phyloP scores from a whole-genome alignment of 2,888 invertebrate genomes.

The Acrobasis repandana region DNA sequence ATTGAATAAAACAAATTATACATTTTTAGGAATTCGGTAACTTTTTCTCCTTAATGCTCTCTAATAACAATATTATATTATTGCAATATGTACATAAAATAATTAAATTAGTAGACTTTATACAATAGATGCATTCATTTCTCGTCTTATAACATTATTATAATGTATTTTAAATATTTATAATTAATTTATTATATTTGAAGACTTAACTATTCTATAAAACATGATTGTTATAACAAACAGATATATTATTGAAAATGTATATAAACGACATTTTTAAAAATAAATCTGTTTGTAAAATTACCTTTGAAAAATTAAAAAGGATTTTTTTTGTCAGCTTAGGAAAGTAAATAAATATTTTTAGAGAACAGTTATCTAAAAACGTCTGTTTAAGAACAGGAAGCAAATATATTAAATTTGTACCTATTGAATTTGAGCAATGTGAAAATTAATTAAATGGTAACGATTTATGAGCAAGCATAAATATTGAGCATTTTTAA shows the following conservation, averaged over 20 bases:
- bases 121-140: conserved; percentile 8
- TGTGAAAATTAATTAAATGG: background rate
- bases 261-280: too few relatives aligned
- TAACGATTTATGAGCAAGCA: background rate
- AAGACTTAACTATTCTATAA: background rate
- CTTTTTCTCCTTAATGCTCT: conserved; percentile 27
- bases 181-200: background rate
- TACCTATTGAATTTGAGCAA: background rate
- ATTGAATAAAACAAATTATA: conserved; percentile 1
- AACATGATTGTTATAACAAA: background rate
- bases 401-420: too few relatives aligned
- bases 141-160: conserved; percentile 3
- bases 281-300: too few relatives aligned
- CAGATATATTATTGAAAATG: background rate
- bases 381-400: too few relatives aligned
- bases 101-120: conserved; percentile 22
- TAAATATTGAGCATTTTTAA: background rate
- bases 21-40: conserved; percentile 29
- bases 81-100: conserved; percentile 42
- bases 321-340: too few relatives aligned
- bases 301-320: too few relatives aligned
- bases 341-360: too few relatives aligned
- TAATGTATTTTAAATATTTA: conserved; percentile 11
- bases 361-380: too few relatives aligned
- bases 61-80: conserved; percentile 37